These are phyloP conservation scores for Heliconius hewitsoni DNA, from an alignment of 1,140 invertebrate genomes.

Conservation along the genomic window DNA sequence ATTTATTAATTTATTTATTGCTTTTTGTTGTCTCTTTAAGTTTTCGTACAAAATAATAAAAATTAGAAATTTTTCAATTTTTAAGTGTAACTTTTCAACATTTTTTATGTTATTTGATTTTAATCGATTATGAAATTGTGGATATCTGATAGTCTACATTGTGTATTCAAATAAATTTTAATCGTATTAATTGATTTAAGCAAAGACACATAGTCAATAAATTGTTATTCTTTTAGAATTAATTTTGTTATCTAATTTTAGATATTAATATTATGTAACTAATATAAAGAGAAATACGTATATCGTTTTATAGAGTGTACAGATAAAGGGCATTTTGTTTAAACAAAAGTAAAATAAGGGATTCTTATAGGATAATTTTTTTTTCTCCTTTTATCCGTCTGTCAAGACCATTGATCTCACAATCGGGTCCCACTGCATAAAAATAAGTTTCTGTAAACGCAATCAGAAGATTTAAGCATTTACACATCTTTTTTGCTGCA, in stretches of 20 bases:
- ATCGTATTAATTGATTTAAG: neutral
- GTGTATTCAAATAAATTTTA: neutral
- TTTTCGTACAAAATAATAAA: neutral
- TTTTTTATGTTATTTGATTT: neutral
- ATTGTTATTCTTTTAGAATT: neutral
- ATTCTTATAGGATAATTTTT: no score
- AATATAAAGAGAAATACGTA: neutral
- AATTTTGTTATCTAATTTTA: conserved; percentile 14
- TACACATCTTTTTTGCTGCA: no score
- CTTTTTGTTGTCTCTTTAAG: neutral
- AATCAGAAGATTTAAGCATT: no score
- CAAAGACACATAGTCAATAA: neutral
- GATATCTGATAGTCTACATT: neutral
- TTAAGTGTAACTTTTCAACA: neutral
- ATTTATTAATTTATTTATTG: conserved; percentile 3
- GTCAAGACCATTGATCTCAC: no score
- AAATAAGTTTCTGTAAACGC: no score
- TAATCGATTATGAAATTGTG: neutral
- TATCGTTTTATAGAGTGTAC: neutral
- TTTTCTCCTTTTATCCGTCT: no score
- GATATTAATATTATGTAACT: neutral
- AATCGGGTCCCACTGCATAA: no score
- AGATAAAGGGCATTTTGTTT: neutral
- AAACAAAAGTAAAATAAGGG: no score
- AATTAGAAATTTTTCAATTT: neutral